Conservation (phyloP, 2,888 invertebrate genomes). For the Electrophaes corylata region DNA sequence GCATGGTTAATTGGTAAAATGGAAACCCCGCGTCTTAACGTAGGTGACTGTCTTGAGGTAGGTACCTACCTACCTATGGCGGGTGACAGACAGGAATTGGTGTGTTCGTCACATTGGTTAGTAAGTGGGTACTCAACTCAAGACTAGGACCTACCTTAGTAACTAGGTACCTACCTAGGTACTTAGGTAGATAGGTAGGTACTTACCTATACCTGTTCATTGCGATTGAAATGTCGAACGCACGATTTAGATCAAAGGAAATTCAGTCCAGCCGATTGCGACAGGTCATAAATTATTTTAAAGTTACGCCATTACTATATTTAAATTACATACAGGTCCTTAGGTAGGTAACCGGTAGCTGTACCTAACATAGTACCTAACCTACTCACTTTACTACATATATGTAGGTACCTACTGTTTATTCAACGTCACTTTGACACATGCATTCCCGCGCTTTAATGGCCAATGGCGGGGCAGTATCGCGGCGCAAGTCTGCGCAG, state of each 20-base stretch:
- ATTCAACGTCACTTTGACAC: slow-evolving; percentile 55
- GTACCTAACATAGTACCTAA: neutral
- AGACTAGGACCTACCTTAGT: too few species aligned
- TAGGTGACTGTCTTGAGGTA: too few species aligned
- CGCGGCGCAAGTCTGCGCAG: slow-evolving; percentile 55
- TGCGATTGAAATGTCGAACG: slow-evolving; percentile 41
- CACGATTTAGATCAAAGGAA: slow-evolving; percentile 52
- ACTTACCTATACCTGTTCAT: neutral
- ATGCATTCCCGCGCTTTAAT: slow-evolving; percentile 67
- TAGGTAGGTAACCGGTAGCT: too few species aligned
- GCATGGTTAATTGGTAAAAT: too few species aligned
- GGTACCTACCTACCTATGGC: too few species aligned
- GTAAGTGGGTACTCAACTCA: too few species aligned
- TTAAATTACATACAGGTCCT: slow-evolving; percentile 35
- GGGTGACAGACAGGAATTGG: too few species aligned
- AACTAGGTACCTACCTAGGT: neutral
- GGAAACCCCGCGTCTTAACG: too few species aligned
- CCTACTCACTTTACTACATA: neutral
- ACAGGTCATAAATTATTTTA: slow-evolving; percentile 37
- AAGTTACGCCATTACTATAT: slow-evolving; percentile 44
- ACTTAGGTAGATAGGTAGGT: neutral
- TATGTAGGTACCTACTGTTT: slow-evolving; percentile 41
- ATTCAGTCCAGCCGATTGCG: slow-evolving; percentile 47
- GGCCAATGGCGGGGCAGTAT: slow-evolving; percentile 68
- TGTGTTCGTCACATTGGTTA: too few species aligned